These are phyloP conservation scores for Branchipolynoe longqiensis DNA, from an alignment of 2,888 invertebrate species.

Conservation along the genomic window DNA sequence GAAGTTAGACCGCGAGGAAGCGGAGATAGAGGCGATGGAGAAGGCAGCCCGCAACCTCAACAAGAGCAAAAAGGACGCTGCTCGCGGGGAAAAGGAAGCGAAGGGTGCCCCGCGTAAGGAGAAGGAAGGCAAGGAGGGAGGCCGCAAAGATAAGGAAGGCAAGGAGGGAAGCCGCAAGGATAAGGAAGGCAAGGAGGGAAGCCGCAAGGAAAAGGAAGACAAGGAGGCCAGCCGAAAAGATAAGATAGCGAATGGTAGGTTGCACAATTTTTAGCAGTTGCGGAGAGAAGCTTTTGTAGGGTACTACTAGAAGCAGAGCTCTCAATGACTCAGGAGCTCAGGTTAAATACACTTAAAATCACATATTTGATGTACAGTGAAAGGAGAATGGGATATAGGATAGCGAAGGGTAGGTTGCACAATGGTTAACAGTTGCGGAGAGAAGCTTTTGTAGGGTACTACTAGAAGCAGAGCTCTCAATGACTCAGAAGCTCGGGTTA, in stretches of 20 bases:
- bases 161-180: neutral
- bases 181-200: slow-evolving; percentile 16
- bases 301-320: no score
- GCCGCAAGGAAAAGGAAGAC: neutral
- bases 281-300: no score
- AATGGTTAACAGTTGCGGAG: no score
- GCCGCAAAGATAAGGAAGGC: neutral
- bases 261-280: no score
- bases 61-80: slow-evolving; percentile 12
- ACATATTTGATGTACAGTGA: no score
- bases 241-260: slow-evolving; percentile 11
- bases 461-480: no score
- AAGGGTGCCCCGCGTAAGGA: slow-evolving; percentile 6
- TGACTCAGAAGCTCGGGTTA: no score
- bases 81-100: slow-evolving; percentile 26
- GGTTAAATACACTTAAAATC: no score
- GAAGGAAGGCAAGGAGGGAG: neutral
- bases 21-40: slow-evolving; percentile 77
- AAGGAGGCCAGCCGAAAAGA: neutral
- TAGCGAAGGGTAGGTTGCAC: no score
- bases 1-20: slow-evolving; percentile 80
- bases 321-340: no score
- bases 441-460: no score
- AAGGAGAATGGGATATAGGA: no score
- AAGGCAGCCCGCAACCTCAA: slow-evolving; percentile 72